Base-by-base conservation (phyloP, 2,888 invertebrate species). In the Xestia ashworthii region DNA sequence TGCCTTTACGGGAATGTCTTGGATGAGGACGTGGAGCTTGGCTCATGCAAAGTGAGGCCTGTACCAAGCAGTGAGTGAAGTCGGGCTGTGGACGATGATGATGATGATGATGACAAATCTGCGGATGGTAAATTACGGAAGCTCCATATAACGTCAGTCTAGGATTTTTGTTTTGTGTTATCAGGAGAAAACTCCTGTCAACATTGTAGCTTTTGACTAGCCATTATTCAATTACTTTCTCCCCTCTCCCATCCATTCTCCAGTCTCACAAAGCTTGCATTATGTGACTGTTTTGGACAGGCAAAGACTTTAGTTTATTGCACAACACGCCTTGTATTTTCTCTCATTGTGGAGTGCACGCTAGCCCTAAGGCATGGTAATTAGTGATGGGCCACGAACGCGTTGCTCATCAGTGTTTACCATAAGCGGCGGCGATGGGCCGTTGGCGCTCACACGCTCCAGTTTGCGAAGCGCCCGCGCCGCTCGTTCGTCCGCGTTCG, bases 381-480 rank as follows among this genome's bases (percentile, higher is more conserved):
- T 92, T 91, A 92, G 90, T 87, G 89, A 88, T 90, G 89, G 84
- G 79, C 87, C 84, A 85, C 86, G 84, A 81, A 74, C 78, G 87
- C 76, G 75, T 83, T 76, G 86, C 90, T 91, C 92, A 92, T 92
- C 92, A 91, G 83, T 81, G 87, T 84, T 87, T 75, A 78, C 90
- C 92, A 90, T 92, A 91, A 87, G 85, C 89, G 90, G 88, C 14
- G 44, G 79, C 60, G 74, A 78, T 65, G 14, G 65, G 65, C n/a
- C 76, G 76, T 71, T 84, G 83, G 67, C 76, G 91, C 90, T 94
- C 95, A 89, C 95, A 94, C 94, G 94, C 91, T 93, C 94, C 89
- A 93, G 89, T 92, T 94, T 84, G 75, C 60, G 64, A 71, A 71
- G 80, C 87, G 88, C 86, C 74, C 86, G 87, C 89, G 88, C 88